Evolutionary conservation across 1,140 invertebrate genomes (phyloP), one percentile per base, ranked within the genome.

Genomic region (Trinorchestia longiramus): DNA sequence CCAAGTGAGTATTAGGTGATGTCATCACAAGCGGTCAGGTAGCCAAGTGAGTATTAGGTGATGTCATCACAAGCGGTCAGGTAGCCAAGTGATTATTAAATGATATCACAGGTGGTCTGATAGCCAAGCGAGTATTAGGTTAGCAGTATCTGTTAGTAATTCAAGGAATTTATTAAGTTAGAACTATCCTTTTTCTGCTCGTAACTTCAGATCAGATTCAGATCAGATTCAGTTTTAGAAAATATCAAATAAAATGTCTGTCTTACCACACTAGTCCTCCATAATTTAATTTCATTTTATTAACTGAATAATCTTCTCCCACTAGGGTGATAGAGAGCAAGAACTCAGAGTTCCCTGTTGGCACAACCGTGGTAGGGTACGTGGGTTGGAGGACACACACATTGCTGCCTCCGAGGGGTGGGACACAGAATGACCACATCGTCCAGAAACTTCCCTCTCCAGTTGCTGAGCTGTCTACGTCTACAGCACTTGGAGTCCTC

Each of bases 401-500:
- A 0, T 43, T 90, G 15, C 41, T 90, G 88, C 88, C 88, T 4
- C 23, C 11, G 4, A 90, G 43, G 28, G 43, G 43, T 11, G 36
- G 1, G n/a, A 43, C 8, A 17, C n/a, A 36, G 41, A 36, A 41
- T 90, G 88, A 90, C 43, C 41, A 11, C 43, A 0, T n/a, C 92
- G 40, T 45, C 92, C 41, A 1, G 11, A 45, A 43, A 11, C 92
- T 94, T 8, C 95, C 98, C 94, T 98, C 98, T 23, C 97, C 98
- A 96, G 96, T 98, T 47, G 97, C 97, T 47, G 97, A 97, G 62
- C 97, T 98, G 95, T 97, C 98, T 23, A 57, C 97, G 28, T 98
- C 98, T 0, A 97, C 98, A 43, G 97, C 97, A 3, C 97, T 98
- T 42, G 98, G 98, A 87, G 96, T 98, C 92, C 97, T 98, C 53